These are phyloP conservation scores for Leptoclinus maculatus DNA, from an alignment of 2,797 vertebrate species.

Conservation along the genomic window DNA sequence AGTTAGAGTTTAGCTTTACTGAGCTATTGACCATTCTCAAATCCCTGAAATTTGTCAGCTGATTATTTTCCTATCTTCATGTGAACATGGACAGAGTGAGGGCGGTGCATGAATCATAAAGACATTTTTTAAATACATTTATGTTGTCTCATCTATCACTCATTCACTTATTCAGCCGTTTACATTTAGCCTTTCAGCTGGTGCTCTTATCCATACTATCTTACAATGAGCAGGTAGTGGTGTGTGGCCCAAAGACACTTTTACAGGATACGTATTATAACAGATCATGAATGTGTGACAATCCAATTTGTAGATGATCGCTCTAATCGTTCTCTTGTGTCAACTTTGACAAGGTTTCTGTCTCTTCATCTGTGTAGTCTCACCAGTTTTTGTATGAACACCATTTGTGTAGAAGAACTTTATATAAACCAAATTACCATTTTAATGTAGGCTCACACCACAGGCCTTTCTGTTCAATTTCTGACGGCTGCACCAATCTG, in stretches of 20 bases:
- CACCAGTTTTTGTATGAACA: neutral
- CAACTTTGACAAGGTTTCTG: conserved; percentile 9
- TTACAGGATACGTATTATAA: conserved; percentile 21
- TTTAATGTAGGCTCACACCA: neutral
- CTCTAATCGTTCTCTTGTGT: conserved; percentile 3
- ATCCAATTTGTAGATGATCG: neutral
- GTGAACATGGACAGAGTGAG: conserved; percentile 2
- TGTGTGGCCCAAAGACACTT: conserved; percentile 46
- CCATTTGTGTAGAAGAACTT: neutral
- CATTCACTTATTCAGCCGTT: conserved; percentile 19
- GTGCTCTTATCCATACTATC: conserved; percentile 3
- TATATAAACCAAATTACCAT: neutral
- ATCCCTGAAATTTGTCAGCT: conserved; percentile 1
- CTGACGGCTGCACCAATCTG: neutral
- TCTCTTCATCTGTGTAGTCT: conserved; percentile 2
- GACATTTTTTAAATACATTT: neutral
- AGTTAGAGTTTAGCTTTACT: neutral
- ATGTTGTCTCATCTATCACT: neutral
- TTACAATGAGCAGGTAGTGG: conserved; percentile 33
- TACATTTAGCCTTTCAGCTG: conserved; percentile 22
- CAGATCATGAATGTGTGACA: conserved; percentile 4
- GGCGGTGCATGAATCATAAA: conserved; percentile 1
- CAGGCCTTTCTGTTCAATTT: neutral
- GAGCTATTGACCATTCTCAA: neutral
- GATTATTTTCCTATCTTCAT: conserved; percentile 14